Base-by-base conservation (phyloP, 92 coral and sea anemone species). In the Epizoanthus ramosus region DNA sequence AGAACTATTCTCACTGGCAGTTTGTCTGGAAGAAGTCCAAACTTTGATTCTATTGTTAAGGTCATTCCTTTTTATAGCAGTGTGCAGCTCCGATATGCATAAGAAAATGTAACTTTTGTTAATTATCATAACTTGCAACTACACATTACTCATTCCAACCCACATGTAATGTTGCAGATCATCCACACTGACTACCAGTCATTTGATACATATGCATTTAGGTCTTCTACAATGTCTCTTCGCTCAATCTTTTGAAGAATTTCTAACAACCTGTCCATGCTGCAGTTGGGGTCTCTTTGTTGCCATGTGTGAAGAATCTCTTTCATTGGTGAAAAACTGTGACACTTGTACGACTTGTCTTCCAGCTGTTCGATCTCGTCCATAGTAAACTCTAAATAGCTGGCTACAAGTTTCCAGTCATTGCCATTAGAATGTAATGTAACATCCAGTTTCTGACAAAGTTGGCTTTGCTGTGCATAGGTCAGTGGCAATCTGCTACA, bases 361-460 rank as follows among this genome's bases (percentile, higher is more conserved):
- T 91, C 90, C 22, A 93, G 81, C 28, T 57, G 70, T 2, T 83
- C 59, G 3, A 95, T 94, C 39, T 95, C 95, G 2, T 86, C 86
- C 24, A 74, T 75, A n/a, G 90, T 79, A 72, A 95, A 89, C 17
- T 88, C 90, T 18, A 95, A 76, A 28, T 81, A 79, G 28, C 94
- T 95, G 1, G 98, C 98, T 10, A 95, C 89, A 10, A 89, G 95
- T 54, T 87, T 76, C 98, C 98, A 95, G 81, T 93, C 95, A 23
- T 77, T 84, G 28, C 77, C 25, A 54, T 72, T 53, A 1, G 97
- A 79, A 80, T 84, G 57, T 7, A 73, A 10, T 0, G 91, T 91
- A 14, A 79, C 33, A 79, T 93, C 97, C 54, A 93, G 87, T 54
- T 75, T 80, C 31, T 85, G 72, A 63, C 97, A 93, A 59, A 93